These are phyloP conservation scores for Sebastes variabilis DNA, from an alignment of 2,797 vertebrate species.

Conservation along the genomic window DNA sequence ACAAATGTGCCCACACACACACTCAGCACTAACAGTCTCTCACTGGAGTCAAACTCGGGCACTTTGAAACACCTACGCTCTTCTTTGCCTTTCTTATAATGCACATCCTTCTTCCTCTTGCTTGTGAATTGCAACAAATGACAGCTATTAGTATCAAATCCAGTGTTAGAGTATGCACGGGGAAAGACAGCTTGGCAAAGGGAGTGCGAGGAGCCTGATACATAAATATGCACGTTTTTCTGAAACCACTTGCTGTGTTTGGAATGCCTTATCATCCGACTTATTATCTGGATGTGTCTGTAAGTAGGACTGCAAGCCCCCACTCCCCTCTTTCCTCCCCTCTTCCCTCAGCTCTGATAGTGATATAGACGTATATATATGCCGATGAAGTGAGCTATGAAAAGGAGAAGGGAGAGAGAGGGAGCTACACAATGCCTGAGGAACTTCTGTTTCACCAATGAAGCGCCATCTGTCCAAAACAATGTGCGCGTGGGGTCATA, in stretches of 20 bases:
- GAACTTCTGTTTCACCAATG: slow-evolving; percentile 72
- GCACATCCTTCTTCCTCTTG: slow-evolving; percentile 73
- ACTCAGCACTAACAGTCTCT: slow-evolving; percentile 62
- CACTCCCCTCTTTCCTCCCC: not conserved
- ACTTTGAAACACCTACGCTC: slow-evolving; percentile 77
- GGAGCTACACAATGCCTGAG: slow-evolving; percentile 56
- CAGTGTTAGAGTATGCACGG: slow-evolving; percentile 53
- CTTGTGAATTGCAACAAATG: slow-evolving; percentile 92
- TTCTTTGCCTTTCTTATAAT: slow-evolving; percentile 73
- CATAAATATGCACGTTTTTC: slow-evolving; percentile 60
- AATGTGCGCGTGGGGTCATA: slow-evolving; percentile 75
- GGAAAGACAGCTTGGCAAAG: slow-evolving; percentile 48
- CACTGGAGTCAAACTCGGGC: slow-evolving; percentile 66
- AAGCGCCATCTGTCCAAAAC: slow-evolving; percentile 85
- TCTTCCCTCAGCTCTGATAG: slow-evolving; percentile 3
- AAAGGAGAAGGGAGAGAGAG: slow-evolving; percentile 76
- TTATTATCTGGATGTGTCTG: slow-evolving; percentile 56
- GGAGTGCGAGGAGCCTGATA: slow-evolving; percentile 40
- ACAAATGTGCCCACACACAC: slow-evolving; percentile 58
- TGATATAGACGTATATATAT: slow-evolving; percentile 84
- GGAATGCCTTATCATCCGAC: slow-evolving; percentile 58
- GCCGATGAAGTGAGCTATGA: slow-evolving; percentile 91
- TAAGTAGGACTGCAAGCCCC: slow-evolving; percentile 74
- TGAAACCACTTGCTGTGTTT: slow-evolving; percentile 56
- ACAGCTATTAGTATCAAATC: slow-evolving; percentile 90